Percentiles rank a stretch among this genome's conserved stretches.
These are phyloP conservation scores for Ischnura elegans DNA, from an alignment of 2,888 invertebrate species.

Conservation along the genomic window DNA sequence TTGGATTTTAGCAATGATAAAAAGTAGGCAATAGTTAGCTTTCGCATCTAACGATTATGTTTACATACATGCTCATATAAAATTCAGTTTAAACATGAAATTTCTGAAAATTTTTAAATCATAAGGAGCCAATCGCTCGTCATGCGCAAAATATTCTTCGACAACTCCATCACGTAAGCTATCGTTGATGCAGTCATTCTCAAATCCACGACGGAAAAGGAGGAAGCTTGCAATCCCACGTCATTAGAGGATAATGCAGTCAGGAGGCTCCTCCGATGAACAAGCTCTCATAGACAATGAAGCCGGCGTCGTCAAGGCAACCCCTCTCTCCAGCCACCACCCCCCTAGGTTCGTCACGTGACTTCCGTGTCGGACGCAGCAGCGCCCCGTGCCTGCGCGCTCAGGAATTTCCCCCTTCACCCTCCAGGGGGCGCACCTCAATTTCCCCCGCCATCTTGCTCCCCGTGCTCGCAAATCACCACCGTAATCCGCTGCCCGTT, in stretches of 20 bases:
- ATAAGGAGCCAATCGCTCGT: too few relatives aligned
- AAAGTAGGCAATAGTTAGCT: too few relatives aligned
- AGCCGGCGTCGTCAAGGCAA: slow-evolving; percentile 11
- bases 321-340: not conserved
- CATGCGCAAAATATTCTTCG: not conserved
- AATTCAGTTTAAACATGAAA: too few relatives aligned
- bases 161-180: not conserved
- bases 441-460: not conserved
- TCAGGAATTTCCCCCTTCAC: slow-evolving; percentile 26
- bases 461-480: not conserved
- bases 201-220: not conserved
- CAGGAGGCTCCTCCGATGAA: not conserved
- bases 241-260: not conserved
- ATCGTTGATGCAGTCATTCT: not conserved
- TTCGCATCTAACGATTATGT: too few relatives aligned
- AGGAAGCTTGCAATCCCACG: not conserved
- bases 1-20: too few relatives aligned
- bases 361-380: not conserved
- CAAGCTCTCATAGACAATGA: slow-evolving; percentile 2
- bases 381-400: slow-evolving; percentile 6
- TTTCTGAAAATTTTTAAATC: too few relatives aligned
- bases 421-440: not conserved
- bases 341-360: not conserved
- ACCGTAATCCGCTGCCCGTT: slow-evolving; percentile 16
- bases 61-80: too few relatives aligned